Evolutionary conservation across 1,140 invertebrate species (phyloP), one percentile per base, ranked within the genome.

Genomic region (Phocides pigmalion): DNA sequence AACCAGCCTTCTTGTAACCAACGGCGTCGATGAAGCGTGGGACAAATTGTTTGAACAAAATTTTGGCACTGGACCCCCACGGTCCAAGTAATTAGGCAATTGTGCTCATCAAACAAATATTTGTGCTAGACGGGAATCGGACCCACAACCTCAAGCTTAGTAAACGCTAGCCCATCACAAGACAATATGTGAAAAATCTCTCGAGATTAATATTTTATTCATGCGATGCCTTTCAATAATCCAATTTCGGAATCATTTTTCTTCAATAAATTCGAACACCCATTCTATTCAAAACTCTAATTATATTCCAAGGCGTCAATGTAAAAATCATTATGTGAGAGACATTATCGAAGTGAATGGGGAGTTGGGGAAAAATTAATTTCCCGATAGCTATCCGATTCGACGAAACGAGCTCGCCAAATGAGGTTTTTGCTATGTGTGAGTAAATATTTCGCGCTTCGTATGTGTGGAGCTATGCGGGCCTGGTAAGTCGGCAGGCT

Each of bases 201-300:
- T 5, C 20, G n/a, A 22, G 20, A 22, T 22, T 3, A 22, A 22
- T 2, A 2, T n/a, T 14, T 39, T 15, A 39, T 39, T 14, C 37
- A 12, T 28, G n/a, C n/a, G 32, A 2, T 35, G 1, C 46, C 19
- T 47, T 12, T 12, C 25, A 15, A 32, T 44, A 56, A 56, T 59
- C 19, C 25, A 46, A 46, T 59, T 46, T 17, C 15, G 22, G 11
- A 46, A 32, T 46, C 14, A 59, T 46, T 59, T 58, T 44, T 47
- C 25, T n/a, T 12, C 8, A 20, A 15, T 14, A 59, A 44, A 44
- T 32, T 32, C n/a, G 15, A 42, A 46, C 16, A 14, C 28, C 39
- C 6, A 46, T 58, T 58, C 54, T 46, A 58, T 58, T 58, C 39
- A 58, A 44, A 58, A 44, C 14, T 58, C 39, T 58, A 58, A 58